phyloP scores from a whole-genome alignment of 2,113 vertebrate species.

The Elgaria multicarinata region DNA sequence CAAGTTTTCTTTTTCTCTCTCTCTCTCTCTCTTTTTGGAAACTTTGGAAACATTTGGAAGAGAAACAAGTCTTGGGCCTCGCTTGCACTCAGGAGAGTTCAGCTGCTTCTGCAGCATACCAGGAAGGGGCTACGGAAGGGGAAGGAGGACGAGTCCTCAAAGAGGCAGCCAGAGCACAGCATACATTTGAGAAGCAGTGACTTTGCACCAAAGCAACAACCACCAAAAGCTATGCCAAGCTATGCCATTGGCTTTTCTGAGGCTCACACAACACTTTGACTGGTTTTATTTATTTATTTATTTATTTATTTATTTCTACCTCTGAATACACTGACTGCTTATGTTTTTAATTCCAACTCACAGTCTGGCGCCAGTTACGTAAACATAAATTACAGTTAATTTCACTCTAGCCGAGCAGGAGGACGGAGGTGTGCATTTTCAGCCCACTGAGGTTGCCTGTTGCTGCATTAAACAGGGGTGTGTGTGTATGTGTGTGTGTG shows the following conservation, averaged over 20 bases:
- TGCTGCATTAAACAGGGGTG: not conserved
- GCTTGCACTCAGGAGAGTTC: not conserved
- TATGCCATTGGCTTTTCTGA: not conserved
- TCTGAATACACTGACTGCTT: not conserved
- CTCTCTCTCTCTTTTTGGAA: too few species aligned
- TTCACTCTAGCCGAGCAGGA: not conserved
- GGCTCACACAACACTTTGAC: not conserved
- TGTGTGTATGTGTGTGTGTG: not conserved
- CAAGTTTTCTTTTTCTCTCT: not conserved
- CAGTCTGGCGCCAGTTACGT: not conserved
- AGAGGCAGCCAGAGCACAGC: not conserved
- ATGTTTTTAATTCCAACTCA: not conserved
- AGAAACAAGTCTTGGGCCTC: not conserved
- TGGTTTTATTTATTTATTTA: not conserved
- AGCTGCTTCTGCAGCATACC: not conserved
- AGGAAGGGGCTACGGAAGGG: not conserved
- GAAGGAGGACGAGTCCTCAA: not conserved
- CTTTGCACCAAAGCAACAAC: not conserved
- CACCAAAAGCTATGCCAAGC: not conserved
- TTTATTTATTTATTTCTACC: too few species aligned
- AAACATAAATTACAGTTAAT: constrained; percentile 13
- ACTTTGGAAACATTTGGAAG: not conserved
- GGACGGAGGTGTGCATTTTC: not conserved
- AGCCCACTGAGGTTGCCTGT: not conserved
- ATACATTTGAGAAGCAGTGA: not conserved